A percentile compares a stretch with the other conserved stretches of the same genome.
These are phyloP conservation scores for Pachyuromys duprasi DNA, from an alignment of 2,797 vertebrate species.

Conservation along the genomic window DNA sequence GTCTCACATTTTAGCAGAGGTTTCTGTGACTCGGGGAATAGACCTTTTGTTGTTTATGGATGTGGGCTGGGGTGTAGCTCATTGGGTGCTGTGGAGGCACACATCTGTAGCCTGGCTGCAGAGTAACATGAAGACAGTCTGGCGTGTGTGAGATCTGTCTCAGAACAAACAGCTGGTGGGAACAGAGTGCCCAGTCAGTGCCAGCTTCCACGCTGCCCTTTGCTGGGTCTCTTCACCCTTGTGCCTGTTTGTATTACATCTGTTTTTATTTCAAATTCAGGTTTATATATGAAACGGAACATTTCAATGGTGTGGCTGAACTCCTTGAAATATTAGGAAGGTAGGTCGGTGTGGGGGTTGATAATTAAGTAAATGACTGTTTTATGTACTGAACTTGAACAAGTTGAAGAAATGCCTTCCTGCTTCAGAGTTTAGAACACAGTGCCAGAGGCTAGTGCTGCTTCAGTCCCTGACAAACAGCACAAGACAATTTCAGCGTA, in stretches of 20 bases:
- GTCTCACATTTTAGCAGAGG: constrained; percentile 30
- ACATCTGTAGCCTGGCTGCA: not conserved
- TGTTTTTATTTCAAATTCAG: constrained; percentile 85
- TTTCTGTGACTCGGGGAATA: not conserved
- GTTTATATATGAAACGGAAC: constrained; percentile 99
- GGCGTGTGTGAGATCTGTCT: not conserved
- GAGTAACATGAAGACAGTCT: not conserved
- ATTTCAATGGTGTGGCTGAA: constrained; percentile 98
- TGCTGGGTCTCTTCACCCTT: constrained; percentile 1
- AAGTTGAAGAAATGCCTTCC: constrained; percentile 37
- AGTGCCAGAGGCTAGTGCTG: not conserved
- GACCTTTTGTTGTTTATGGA: constrained; percentile 17
- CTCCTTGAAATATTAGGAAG: constrained; percentile 98
- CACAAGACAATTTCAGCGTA: not conserved
- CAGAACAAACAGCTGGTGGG: not conserved
- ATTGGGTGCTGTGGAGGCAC: not conserved
- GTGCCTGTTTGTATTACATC: constrained; percentile 4
- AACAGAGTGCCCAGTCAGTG: not conserved
- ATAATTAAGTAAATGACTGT: constrained; percentile 46
- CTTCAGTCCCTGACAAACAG: not conserved
- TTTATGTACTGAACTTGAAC: constrained; percentile 50
- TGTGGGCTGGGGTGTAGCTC: not conserved
- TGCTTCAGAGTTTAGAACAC: constrained; percentile 49
- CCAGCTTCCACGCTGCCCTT: not conserved
- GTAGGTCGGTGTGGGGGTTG: constrained; percentile 83